phyloP scores from a whole-genome alignment of 2,888 invertebrate genomes.

The Archips xylosteana region DNA sequence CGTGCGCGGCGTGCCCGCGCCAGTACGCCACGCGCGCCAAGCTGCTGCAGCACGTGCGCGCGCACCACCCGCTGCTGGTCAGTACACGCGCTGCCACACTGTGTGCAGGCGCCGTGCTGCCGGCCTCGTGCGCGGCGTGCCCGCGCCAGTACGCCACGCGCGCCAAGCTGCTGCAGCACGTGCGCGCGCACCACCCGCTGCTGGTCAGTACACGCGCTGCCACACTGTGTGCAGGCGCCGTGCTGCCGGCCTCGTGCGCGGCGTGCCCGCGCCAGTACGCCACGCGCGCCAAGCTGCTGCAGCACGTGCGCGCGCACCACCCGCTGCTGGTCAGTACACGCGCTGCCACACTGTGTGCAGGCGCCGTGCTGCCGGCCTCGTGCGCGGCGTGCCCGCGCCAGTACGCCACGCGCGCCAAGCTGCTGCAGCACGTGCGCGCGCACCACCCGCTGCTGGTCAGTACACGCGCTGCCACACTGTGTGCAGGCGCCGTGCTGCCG shows the following conservation, averaged over 20 bases:
- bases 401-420: conserved; percentile 92
- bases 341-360: no score
- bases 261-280: conserved; percentile 96
- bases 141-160: conserved; percentile 94
- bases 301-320: conserved; percentile 78
- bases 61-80: no score
- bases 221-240: no score
- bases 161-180: conserved; percentile 89
- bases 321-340: conserved; percentile 55
- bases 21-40: no score
- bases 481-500: conserved; percentile 72
- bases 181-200: conserved; percentile 86
- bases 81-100: no score
- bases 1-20: no score
- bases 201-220: conserved; percentile 46
- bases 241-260: conserved; percentile 90
- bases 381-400: conserved; percentile 92
- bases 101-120: conserved; percentile 55
- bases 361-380: conserved; percentile 46
- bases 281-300: conserved; percentile 87
- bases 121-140: conserved; percentile 85
- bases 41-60: no score
- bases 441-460: conserved; percentile 79
- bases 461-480: neutral
- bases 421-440: conserved; percentile 89